phyloP scores from a whole-genome alignment of 2,888 invertebrate genomes.

The Julus scanicus region DNA sequence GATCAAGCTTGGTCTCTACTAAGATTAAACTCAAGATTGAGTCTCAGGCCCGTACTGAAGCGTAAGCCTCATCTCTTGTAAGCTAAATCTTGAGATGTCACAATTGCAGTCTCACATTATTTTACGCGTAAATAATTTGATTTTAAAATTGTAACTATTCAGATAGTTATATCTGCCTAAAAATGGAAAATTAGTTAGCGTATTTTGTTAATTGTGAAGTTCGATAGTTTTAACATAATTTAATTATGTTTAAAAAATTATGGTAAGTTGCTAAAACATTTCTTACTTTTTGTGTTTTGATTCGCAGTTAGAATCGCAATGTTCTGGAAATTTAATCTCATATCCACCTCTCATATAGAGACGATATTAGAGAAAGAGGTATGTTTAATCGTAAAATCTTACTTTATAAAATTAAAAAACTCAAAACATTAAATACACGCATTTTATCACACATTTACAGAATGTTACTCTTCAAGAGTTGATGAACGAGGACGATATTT shows the following conservation, averaged over 20 bases:
- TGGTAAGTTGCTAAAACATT: background rate
- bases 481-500: conserved; percentile 92
- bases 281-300: background rate
- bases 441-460: conserved; percentile 71
- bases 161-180: background rate
- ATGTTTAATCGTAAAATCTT: conserved; percentile 60
- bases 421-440: background rate
- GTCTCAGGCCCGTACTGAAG: too few species aligned
- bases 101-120: too few species aligned
- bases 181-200: background rate
- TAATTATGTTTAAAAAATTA: background rate
- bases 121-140: too few species aligned
- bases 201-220: too few species aligned
- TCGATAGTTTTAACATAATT: background rate
- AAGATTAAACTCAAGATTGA: too few species aligned
- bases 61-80: too few species aligned
- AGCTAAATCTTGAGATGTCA: too few species aligned
- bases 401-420: background rate
- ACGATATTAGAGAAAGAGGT: conserved; percentile 82
- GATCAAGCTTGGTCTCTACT: too few species aligned
- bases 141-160: too few species aligned
- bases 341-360: conserved; percentile 79
- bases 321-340: conserved; percentile 86
- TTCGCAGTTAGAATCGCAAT: conserved; percentile 66
- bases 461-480: conserved; percentile 89